Base-by-base conservation (phyloP, 2,113 vertebrate species). In the Eublepharis macularius region DNA sequence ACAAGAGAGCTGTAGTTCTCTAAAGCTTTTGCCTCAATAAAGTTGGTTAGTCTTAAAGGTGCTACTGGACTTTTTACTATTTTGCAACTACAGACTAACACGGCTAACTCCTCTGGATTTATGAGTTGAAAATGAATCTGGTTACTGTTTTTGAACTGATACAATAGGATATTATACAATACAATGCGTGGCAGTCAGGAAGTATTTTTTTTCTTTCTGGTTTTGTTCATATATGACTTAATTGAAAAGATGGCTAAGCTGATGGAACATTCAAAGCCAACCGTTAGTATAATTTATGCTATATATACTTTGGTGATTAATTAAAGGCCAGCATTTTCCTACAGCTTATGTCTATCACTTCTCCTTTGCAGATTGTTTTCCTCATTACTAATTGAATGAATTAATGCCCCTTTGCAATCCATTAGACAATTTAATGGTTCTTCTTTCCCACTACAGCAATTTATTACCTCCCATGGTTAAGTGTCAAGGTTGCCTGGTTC, bases 261-360 rank as follows among this genome's bases (percentile, higher is more conserved):
- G 14, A 49, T 63, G 36, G 60, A 88, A 84, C n/a, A 65, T 88
- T 84, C 75, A 83, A 82, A 84, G 69, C 81, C 69, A 73, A 47
- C 41, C 57, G 36, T 29, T 84, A 14, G 36, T 29, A 57, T 60
- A 87, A 90, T 88, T 84, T 91, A 88, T 86, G 80, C 43, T 84
- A 81, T 29, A 93, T 83, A 80, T n/a, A 63, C 49, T 80, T 79
- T 17, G 9, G 21, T 84, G 70, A 86, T 41, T 90, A 86, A 84
- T 91, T 91, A 85, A 78, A 87, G 83, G 81, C 66, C 41, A 86
- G 77, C 43, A 76, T 85, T 91, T 88, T 85, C 65, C 87, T 82
- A 76, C 39, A 84, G 17, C 26, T 69, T 91, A 47, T 84, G 77
- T 32, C 26, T 76, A 76, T 80, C 49, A 66, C 54, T 72, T 91